phyloP scores from a whole-genome alignment of 64 coral and sea anemone species.

The Anthopleura sola region DNA sequence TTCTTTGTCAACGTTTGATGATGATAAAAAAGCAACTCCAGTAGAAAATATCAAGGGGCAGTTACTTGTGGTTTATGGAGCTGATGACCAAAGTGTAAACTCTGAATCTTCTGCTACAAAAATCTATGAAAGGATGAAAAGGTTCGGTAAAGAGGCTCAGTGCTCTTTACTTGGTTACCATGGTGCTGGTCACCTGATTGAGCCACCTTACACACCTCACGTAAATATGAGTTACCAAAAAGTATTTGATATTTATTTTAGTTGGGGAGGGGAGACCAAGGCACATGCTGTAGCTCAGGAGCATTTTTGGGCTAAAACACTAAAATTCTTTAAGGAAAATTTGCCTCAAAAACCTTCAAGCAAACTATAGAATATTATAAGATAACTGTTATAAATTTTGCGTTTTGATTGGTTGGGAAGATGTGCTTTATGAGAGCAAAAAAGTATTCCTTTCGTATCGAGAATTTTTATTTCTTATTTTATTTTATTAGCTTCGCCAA shows the following conservation, averaged over 20 bases:
- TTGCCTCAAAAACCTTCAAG: background rate
- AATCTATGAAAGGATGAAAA: constrained; percentile 40
- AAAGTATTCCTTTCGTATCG: too few relatives aligned
- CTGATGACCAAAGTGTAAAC: constrained; percentile 32
- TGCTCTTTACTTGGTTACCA: constrained; percentile 41
- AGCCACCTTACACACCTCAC: background rate
- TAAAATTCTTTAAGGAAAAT: background rate
- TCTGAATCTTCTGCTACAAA: constrained; percentile 11
- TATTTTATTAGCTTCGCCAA: too few relatives aligned
- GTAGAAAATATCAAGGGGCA: constrained; percentile 50
- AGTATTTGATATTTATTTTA: background rate
- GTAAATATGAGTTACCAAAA: background rate
- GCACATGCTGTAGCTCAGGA: background rate
- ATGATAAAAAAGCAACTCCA: constrained; percentile 17
- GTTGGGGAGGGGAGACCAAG: background rate
- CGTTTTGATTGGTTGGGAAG: too few relatives aligned
- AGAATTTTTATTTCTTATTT: too few relatives aligned
- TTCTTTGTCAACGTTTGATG: background rate
- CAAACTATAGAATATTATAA: too few relatives aligned
- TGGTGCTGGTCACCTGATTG: constrained; percentile 52
- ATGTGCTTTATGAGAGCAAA: too few relatives aligned
- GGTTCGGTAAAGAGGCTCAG: constrained; percentile 34
- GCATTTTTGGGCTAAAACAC: background rate
- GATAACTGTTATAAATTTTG: too few relatives aligned
- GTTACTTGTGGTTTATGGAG: constrained; percentile 47